These are phyloP conservation scores for Dicaeum eximium DNA, from an alignment of 2,113 vertebrate species.

Conservation along the genomic window DNA sequence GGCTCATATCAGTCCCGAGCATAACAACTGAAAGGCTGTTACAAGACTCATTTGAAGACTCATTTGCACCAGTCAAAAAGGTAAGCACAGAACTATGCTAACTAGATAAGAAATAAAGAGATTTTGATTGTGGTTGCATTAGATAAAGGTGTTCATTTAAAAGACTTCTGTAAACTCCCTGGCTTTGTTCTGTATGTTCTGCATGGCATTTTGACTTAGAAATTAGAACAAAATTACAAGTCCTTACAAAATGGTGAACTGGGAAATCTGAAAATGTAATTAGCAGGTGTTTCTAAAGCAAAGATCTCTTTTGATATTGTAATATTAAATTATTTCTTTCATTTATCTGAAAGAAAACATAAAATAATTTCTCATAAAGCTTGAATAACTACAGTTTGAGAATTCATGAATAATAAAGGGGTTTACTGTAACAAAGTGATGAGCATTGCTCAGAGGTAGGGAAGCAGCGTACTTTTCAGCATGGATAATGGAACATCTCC, in stretches of 20 bases:
- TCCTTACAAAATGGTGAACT: neutral
- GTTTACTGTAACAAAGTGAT: neutral
- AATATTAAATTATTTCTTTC: neutral
- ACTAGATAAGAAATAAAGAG: neutral
- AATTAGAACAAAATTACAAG: neutral
- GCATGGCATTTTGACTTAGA: neutral
- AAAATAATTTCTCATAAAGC: neutral
- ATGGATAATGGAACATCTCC: neutral
- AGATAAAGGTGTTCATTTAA: neutral
- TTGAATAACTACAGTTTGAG: neutral
- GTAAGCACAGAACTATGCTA: neutral
- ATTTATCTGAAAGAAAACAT: neutral
- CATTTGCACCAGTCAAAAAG: neutral
- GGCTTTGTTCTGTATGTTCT: neutral
- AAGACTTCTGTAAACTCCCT: neutral
- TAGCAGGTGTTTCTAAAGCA: neutral
- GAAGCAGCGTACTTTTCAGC: neutral
- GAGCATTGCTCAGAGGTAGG: neutral
- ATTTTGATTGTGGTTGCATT: neutral
- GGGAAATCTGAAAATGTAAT: neutral
- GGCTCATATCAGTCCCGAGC: neutral
- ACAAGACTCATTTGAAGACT: neutral
- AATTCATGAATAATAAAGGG: neutral
- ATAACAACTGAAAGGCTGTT: neutral
- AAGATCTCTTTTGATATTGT: neutral